Evolutionary conservation across 2,888 invertebrate species (phyloP).

Genomic region (Prenolepis imparis): DNA sequence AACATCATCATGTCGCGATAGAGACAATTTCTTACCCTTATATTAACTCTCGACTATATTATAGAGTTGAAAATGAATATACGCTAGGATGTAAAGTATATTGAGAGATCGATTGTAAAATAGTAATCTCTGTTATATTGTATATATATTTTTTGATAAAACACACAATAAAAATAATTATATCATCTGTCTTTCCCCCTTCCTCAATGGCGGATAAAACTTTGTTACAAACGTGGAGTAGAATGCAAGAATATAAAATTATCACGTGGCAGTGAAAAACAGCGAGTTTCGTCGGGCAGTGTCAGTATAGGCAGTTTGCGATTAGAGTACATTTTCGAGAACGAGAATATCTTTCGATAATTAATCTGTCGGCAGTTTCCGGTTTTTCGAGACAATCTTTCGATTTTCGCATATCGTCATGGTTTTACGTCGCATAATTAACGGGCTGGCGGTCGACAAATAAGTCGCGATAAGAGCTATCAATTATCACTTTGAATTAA

Average conservation of each 20-base stretch:
- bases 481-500: constrained; percentile 18
- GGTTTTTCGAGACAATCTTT: constrained; percentile 62
- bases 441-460: constrained; percentile 9
- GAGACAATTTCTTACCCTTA: neutral
- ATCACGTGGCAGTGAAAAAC: neutral
- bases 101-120: neutral
- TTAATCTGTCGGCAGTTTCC: constrained; percentile 27
- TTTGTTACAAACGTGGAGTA: neutral
- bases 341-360: neutral
- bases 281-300: constrained; percentile 7
- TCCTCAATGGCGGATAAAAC: neutral
- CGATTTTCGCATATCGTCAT: constrained; percentile 46
- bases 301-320: constrained; percentile 6
- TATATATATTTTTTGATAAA: neutral
- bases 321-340: constrained; percentile 12
- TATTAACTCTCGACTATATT: neutral
- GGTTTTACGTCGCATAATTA: constrained; percentile 10
- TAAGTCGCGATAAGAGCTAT: constrained; percentile 34
- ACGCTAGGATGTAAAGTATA: neutral
- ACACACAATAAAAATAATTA: neutral
- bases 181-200: neutral
- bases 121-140: neutral
- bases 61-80: neutral
- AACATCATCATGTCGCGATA: neutral
- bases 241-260: neutral